Percentiles rank a stretch among this genome's conserved stretches.
Evolutionary conservation across 2,888 invertebrate species (phyloP).

Genomic region (Morinoia aosen): DNA sequence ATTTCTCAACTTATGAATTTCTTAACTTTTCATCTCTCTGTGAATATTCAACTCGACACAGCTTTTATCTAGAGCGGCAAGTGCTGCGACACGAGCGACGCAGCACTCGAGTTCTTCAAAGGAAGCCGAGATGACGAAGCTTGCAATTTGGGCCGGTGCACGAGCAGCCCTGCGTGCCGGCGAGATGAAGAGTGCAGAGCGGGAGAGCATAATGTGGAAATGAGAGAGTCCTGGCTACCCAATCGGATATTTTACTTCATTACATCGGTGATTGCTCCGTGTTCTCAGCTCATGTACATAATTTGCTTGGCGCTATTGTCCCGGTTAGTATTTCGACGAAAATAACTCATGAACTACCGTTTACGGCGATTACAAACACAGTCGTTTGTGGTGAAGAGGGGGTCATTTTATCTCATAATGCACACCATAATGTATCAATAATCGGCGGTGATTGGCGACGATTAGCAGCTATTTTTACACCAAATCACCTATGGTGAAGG

Average conservation of each 20-base stretch:
- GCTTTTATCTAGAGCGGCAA: background rate
- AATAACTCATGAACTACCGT: slow-evolving; percentile 12
- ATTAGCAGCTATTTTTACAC: background rate
- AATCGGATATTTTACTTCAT: background rate
- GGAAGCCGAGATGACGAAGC: slow-evolving; percentile 17
- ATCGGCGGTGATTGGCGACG: background rate
- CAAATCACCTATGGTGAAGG: background rate
- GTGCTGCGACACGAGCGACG: background rate
- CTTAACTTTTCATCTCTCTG: background rate
- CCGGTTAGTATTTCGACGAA: background rate
- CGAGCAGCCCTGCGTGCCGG: background rate
- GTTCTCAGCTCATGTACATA: background rate
- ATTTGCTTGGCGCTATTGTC: background rate
- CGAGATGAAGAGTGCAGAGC: background rate
- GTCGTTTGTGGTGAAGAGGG: background rate
- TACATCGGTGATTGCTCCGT: background rate
- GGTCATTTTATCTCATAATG: background rate
- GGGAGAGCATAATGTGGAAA: slow-evolving; percentile 4
- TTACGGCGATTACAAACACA: background rate
- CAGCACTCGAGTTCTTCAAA: background rate
- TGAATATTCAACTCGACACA: background rate
- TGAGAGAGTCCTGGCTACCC: slow-evolving; percentile 4
- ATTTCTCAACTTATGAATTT: background rate
- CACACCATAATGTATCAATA: background rate
- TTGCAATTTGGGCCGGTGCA: background rate